phyloP scores from a whole-genome alignment of 2,113 vertebrate genomes.

The Ariopsis seemanni region DNA sequence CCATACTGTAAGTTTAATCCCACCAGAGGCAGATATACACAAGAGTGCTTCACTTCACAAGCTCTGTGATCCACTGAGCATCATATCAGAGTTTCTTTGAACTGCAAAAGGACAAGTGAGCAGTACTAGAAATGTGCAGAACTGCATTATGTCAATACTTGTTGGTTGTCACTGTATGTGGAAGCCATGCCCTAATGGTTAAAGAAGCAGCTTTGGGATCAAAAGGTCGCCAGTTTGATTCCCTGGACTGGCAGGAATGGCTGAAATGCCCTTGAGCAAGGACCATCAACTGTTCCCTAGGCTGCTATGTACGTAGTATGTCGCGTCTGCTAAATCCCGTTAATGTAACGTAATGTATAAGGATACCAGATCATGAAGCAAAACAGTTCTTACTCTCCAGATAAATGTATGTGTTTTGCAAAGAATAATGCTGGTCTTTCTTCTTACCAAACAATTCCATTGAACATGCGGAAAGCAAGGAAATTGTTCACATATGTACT shows the following conservation, averaged over 20 bases:
- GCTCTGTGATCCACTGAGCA: conserved; percentile 1
- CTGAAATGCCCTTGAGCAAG: too few relatives aligned
- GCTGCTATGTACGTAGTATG: too few relatives aligned
- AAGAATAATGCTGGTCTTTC: neutral
- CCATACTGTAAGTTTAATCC: conserved; percentile 23
- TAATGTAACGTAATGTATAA: too few relatives aligned
- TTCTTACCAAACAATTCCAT: neutral
- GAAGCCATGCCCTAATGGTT: too few relatives aligned
- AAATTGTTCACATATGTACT: neutral
- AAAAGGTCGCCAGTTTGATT: too few relatives aligned
- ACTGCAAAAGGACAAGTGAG: neutral
- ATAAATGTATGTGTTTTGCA: neutral
- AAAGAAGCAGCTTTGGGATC: too few relatives aligned
- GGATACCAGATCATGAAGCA: neutral
- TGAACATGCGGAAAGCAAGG: neutral
- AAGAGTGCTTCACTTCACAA: conserved; percentile 16
- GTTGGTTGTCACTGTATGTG: too few relatives aligned
- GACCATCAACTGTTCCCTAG: too few relatives aligned
- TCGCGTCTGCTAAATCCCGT: too few relatives aligned
- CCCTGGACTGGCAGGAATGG: too few relatives aligned
- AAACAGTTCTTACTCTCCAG: neutral
- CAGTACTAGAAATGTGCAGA: neutral
- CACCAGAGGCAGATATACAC: conserved; percentile 8
- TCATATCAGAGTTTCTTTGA: conserved; percentile 13
- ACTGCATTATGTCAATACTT: neutral